Evolutionary conservation across 2,888 invertebrate species (phyloP).

Genomic region (Acleris holmiana): DNA sequence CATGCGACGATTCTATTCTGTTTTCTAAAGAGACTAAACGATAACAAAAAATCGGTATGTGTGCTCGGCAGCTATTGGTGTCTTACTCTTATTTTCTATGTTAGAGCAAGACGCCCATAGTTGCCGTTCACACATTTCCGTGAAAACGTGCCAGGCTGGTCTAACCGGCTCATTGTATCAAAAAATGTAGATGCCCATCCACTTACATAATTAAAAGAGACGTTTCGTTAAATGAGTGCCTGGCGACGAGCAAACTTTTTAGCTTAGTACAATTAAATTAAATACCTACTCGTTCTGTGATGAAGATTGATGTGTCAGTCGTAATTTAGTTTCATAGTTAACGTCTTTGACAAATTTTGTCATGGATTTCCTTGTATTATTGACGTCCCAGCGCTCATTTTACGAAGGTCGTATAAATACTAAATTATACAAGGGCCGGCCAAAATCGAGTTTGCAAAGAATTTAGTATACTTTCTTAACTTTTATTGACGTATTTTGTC

Average conservation of each 20-base stretch:
- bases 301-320: neutral
- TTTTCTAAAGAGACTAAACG: neutral
- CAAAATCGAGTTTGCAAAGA: conserved; percentile 23
- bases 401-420: conserved; percentile 10
- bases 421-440: conserved; percentile 14
- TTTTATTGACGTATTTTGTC: conserved; percentile 35
- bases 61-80: too few relatives aligned
- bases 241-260: neutral
- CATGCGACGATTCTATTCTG: conserved; percentile 11
- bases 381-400: conserved; percentile 13
- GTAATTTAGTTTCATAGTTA: conserved; percentile 3
- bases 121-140: too few relatives aligned
- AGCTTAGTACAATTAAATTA: neutral
- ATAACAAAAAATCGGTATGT: too few relatives aligned
- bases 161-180: too few relatives aligned
- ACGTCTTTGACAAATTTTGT: conserved; percentile 3
- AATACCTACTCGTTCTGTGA: neutral
- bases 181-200: neutral
- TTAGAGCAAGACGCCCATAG: too few relatives aligned
- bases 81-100: too few relatives aligned
- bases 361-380: neutral
- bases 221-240: neutral
- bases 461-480: conserved; percentile 31
- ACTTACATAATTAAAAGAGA: neutral
- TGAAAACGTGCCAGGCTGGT: too few relatives aligned